Conservation (phyloP, 2,888 invertebrate species). For the Dinocampus coccinellae region DNA sequence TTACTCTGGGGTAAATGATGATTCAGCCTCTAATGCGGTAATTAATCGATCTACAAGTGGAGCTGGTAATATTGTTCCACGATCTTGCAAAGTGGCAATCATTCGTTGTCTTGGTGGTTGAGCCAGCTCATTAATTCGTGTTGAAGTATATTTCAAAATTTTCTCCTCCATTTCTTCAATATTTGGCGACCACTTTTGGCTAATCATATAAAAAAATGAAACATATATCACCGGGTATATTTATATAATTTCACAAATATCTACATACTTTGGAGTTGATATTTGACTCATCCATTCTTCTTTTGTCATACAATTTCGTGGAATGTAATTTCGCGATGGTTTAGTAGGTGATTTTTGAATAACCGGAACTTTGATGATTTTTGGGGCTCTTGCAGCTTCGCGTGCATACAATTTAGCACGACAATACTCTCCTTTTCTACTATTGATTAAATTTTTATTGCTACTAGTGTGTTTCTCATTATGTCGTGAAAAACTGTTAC, state of each 20-base stretch:
- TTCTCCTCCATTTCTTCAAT: conserved; percentile 41
- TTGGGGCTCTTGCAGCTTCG: conserved; percentile 24
- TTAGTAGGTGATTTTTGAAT: conserved; percentile 51
- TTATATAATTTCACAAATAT: neutral
- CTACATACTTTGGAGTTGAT: conserved; percentile 54
- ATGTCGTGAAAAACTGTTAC: neutral
- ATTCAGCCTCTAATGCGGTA: conserved; percentile 54
- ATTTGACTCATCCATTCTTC: conserved; percentile 55
- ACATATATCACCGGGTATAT: neutral
- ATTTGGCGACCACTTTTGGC: conserved; percentile 53
- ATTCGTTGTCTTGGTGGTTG: conserved; percentile 55
- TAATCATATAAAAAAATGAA: conserved; percentile 9
- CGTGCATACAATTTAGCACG: conserved; percentile 14
- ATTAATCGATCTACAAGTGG: conserved; percentile 57
- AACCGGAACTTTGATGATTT: conserved; percentile 45
- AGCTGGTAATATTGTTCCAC: conserved; percentile 50
- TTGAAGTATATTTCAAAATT: conserved; percentile 48
- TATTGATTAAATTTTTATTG: conserved; percentile 24
- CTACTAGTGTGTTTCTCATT: neutral
- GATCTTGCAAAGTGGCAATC: conserved; percentile 53
- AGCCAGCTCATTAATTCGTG: conserved; percentile 57
- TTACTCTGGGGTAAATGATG: conserved; percentile 64
- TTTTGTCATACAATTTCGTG: conserved; percentile 57
- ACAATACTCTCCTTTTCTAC: conserved; percentile 13
- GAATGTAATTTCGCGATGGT: conserved; percentile 49